These are phyloP conservation scores for Corythoichthys haematopterus DNA, from an alignment of 2,113 vertebrate species.

Conservation along the genomic window DNA sequence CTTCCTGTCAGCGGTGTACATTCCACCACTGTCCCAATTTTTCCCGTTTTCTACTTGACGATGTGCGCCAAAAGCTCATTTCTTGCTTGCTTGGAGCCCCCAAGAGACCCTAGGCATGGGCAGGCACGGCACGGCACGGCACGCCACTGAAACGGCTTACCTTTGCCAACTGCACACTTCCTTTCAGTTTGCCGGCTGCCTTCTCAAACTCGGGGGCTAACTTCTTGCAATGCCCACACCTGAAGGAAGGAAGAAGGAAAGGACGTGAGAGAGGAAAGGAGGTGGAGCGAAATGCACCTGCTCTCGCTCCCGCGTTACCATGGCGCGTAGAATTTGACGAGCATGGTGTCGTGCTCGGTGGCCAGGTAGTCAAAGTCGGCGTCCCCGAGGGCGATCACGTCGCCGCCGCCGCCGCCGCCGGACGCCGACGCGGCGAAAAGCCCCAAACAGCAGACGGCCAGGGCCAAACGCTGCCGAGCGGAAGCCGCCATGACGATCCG, in stretches of 20 bases:
- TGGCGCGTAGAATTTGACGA: conserved; percentile 73
- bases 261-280: too few relatives aligned
- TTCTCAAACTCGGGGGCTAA: conserved; percentile 71
- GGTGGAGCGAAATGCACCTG: not conserved
- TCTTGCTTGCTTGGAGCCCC: too few relatives aligned
- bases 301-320: conserved; percentile 50
- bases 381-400: conserved; percentile 68
- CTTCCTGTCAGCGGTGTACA: too few relatives aligned
- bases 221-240: conserved; percentile 75
- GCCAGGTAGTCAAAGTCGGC: conserved; percentile 69
- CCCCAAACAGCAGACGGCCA: conserved; percentile 15
- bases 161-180: conserved; percentile 65
- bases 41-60: too few relatives aligned
- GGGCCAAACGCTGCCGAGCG: conserved; percentile 4
- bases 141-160: conserved; percentile 28
- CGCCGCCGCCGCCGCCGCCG: conserved; percentile 28
- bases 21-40: too few relatives aligned
- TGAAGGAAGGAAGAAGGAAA: conserved; percentile 22
- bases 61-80: too few relatives aligned
- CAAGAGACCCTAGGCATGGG: not conserved
- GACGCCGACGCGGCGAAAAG: conserved; percentile 7
- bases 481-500: conserved; percentile 24
- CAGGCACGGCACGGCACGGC: not conserved
- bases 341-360: conserved; percentile 70
- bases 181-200: conserved; percentile 65